phyloP scores from a whole-genome alignment of 1,140 invertebrate genomes.

The Antheraea pernyi region DNA sequence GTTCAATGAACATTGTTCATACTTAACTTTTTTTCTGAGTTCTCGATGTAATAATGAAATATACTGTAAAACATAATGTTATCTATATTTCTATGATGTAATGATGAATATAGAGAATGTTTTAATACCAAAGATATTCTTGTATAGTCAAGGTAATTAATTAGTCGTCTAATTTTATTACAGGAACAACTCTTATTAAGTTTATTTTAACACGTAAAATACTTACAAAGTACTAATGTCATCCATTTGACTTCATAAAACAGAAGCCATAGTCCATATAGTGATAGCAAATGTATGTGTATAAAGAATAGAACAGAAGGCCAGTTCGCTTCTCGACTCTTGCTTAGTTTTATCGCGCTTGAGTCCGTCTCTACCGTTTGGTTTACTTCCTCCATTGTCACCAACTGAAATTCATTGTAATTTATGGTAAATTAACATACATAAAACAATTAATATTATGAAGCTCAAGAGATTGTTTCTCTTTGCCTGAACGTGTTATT shows the following conservation, averaged over 20 bases:
- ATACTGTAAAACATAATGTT: too few species aligned
- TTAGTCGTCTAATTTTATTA: too few species aligned
- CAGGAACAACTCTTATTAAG: neutral
- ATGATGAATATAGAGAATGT: too few species aligned
- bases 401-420: neutral
- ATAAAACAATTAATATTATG: neutral
- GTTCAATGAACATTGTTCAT: too few species aligned
- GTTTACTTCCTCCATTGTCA: slow-evolving; percentile 31
- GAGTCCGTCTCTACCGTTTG: neutral
- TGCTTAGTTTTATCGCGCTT: slow-evolving; percentile 34
- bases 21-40: too few species aligned
- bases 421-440: neutral
- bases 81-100: too few species aligned
- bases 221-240: slow-evolving; percentile 84
- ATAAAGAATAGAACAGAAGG: slow-evolving; percentile 83
- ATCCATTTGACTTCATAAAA: slow-evolving; percentile 81
- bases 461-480: too few species aligned
- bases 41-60: too few species aligned
- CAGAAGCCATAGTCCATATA: slow-evolving; percentile 81
- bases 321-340: slow-evolving; percentile 81
- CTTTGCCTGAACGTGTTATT: too few species aligned
- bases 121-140: too few species aligned
- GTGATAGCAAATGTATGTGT: slow-evolving; percentile 82
- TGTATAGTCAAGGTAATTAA: too few species aligned
- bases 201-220: slow-evolving; percentile 1